Evolutionary conservation across 1,140 invertebrate species (phyloP).

Genomic region (Tyrophagus putrescentiae): DNA sequence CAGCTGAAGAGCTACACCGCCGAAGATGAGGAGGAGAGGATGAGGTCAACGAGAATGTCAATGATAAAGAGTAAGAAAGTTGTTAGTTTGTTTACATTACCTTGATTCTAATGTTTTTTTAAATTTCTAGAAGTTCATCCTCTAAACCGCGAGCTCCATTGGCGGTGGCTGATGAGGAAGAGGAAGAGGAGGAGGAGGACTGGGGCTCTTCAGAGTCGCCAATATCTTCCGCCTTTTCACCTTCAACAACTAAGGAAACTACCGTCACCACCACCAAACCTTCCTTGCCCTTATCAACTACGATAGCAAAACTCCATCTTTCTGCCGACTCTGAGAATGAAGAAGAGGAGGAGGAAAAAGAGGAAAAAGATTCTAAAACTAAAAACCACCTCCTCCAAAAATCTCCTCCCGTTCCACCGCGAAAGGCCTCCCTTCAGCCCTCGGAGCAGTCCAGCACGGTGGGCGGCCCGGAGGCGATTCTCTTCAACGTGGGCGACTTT

Average conservation of each 20-base stretch:
- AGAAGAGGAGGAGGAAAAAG: background rate
- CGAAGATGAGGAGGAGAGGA: background rate
- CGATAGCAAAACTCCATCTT: background rate
- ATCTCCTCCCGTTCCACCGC: background rate
- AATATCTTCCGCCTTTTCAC: background rate
- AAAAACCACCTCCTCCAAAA: no score
- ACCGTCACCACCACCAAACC: background rate
- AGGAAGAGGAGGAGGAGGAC: background rate
- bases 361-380: background rate
- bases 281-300: background rate
- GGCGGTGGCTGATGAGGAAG: background rate
- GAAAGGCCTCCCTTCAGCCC: background rate
- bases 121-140: slow-evolving; percentile 1
- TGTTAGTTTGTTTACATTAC: background rate
- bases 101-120: background rate
- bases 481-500: background rate
- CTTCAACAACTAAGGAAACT: background rate
- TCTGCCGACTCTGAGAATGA: slow-evolving; percentile 6
- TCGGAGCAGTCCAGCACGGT: background rate
- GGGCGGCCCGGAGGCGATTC: background rate
- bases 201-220: background rate
- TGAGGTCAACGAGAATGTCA: no score
- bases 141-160: background rate
- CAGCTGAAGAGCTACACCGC: background rate
- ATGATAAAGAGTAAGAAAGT: no score